Conservation (phyloP, 2,797 vertebrate species). For the Sarcophilus harrisii region DNA sequence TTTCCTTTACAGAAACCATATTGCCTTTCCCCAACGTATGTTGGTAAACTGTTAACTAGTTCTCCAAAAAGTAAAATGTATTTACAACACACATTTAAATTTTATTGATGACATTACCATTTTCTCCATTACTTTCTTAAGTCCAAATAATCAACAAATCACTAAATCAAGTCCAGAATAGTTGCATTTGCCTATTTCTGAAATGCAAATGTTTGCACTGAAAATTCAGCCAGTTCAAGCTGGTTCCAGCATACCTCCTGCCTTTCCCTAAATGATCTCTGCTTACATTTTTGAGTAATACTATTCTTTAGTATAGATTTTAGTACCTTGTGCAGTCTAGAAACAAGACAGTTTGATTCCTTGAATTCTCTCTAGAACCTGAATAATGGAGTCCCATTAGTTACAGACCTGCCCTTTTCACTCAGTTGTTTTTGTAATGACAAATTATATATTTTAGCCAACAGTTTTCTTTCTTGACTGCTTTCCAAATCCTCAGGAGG, state of each 20-base stretch:
- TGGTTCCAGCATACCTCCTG: neutral
- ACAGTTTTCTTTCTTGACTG: neutral
- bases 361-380: neutral
- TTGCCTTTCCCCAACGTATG: neutral
- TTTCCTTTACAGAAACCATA: slow-evolving; percentile 20
- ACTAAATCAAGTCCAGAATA: neutral
- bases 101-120: neutral
- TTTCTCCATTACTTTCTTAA: neutral
- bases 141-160: neutral
- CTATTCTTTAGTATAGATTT: neutral
- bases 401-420: neutral
- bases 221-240: neutral
- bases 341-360: neutral
- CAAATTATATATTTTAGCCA: neutral
- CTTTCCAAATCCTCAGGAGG: neutral
- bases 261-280: neutral
- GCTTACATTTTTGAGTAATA: neutral
- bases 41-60: neutral
- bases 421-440: neutral
- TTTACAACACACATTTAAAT: neutral
- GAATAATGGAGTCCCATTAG: neutral
- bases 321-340: neutral
- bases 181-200: neutral
- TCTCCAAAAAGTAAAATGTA: neutral
- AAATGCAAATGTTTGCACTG: neutral